A percentile compares a stretch with the other conserved stretches of the same genome.
These are phyloP conservation scores for Tympanoctomys barrerae DNA, from an alignment of 2,797 vertebrate species.

Conservation along the genomic window DNA sequence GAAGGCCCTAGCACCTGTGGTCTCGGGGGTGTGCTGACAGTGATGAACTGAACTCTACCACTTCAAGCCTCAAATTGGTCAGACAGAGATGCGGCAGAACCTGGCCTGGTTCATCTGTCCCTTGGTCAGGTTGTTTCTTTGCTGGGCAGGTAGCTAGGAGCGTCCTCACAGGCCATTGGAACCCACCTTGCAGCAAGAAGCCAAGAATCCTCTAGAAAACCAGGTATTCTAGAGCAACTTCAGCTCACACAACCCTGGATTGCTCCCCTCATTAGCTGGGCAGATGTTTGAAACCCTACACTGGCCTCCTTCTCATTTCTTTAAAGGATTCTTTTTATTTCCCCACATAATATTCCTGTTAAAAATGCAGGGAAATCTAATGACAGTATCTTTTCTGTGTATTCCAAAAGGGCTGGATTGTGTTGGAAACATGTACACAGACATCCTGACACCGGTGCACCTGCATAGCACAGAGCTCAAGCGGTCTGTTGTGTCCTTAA, in stretches of 20 bases:
- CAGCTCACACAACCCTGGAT: not conserved
- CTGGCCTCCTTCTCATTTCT: not conserved
- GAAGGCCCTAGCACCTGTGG: not conserved
- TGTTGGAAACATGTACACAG: not conserved
- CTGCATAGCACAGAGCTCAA: not conserved
- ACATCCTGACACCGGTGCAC: not conserved
- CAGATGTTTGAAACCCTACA: constrained; percentile 36
- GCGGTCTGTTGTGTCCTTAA: not conserved
- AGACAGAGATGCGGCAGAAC: constrained; percentile 68
- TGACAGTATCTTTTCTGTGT: not conserved
- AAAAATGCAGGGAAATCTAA: too few species aligned
- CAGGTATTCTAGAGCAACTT: not conserved
- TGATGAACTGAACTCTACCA: constrained; percentile 69
- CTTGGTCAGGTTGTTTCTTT: constrained; percentile 75
- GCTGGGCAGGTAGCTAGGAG: constrained; percentile 70
- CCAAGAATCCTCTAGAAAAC: not conserved
- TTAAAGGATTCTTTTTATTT: constrained; percentile 21
- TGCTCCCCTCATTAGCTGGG: constrained; percentile 61
- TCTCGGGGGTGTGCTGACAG: constrained; percentile 69
- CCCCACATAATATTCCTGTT: not conserved
- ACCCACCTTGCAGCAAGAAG: constrained; percentile 67
- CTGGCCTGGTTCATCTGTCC: constrained; percentile 73
- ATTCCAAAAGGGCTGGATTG: not conserved
- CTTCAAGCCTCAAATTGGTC: constrained; percentile 63
- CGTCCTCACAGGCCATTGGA: constrained; percentile 78